phyloP scores from a whole-genome alignment of 2,888 invertebrate species.

The Geophilus truncorum region DNA sequence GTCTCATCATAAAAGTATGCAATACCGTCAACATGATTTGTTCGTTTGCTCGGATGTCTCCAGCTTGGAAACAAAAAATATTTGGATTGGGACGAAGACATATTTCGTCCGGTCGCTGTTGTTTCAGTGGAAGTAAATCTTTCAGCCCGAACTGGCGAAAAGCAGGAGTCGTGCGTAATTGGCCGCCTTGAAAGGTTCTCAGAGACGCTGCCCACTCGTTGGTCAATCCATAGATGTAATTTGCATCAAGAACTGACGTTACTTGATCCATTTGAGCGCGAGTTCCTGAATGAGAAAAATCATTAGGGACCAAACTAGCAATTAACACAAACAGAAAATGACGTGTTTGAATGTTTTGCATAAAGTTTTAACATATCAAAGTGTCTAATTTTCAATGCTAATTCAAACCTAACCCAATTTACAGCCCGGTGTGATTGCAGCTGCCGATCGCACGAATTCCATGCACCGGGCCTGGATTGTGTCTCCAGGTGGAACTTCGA shows the following conservation, averaged over 20 bases:
- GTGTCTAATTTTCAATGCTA: neutral
- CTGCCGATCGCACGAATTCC: constrained; percentile 41
- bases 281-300: too few species aligned
- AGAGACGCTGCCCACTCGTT: constrained; percentile 51
- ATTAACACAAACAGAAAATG: too few species aligned
- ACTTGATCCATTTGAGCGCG: constrained; percentile 42
- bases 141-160: constrained; percentile 81
- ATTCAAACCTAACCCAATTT: constrained; percentile 39
- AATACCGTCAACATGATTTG: constrained; percentile 38
- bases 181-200: constrained; percentile 43
- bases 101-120: constrained; percentile 86
- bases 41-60: constrained; percentile 38
- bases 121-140: constrained; percentile 77
- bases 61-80: constrained; percentile 89
- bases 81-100: constrained; percentile 83
- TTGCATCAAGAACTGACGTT: constrained; percentile 42
- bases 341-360: too few species aligned
- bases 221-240: constrained; percentile 42
- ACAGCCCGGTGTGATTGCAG: constrained; percentile 42
- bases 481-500: constrained; percentile 42
- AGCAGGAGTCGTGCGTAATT: constrained; percentile 80
- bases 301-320: too few species aligned
- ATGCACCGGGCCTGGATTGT: constrained; percentile 43
- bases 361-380: too few species aligned
- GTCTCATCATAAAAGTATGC: constrained; percentile 38